These are phyloP conservation scores for Callipepla squamata DNA, from an alignment of 2,113 vertebrate species.

Conservation along the genomic window DNA sequence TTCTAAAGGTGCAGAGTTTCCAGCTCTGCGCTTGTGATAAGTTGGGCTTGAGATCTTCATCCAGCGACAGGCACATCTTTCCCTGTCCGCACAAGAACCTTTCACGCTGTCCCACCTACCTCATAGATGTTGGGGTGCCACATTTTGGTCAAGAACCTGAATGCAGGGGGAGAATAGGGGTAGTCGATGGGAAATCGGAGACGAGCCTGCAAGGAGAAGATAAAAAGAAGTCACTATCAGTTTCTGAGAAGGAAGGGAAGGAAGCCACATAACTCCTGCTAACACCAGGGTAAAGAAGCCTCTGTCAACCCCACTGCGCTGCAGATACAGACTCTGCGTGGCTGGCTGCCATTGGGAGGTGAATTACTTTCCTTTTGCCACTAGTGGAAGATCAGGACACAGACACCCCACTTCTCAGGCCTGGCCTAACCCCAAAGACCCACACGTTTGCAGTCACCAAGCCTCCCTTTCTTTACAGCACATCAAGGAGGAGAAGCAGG, in stretches of 20 bases:
- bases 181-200: constrained; percentile 96
- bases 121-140: constrained; percentile 99
- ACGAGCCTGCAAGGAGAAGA: constrained; percentile 80
- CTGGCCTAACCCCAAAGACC: not conserved
- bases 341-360: not conserved
- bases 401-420: not conserved
- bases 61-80: not conserved
- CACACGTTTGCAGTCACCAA: not conserved
- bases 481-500: not conserved
- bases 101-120: constrained; percentile 66
- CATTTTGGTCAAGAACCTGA: constrained; percentile 97
- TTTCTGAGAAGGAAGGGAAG: not conserved
- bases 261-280: not conserved
- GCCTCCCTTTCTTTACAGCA: not conserved
- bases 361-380: not conserved
- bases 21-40: not conserved
- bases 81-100: not conserved
- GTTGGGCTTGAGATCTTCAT: not conserved
- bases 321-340: accelerated
- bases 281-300: not conserved
- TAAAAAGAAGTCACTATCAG: not conserved
- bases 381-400: too few species aligned
- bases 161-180: constrained; percentile 94
- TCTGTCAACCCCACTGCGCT: not conserved
- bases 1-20: not conserved